phyloP scores from a whole-genome alignment of 2,113 vertebrate genomes.

The Hippopotamus amphibius region DNA sequence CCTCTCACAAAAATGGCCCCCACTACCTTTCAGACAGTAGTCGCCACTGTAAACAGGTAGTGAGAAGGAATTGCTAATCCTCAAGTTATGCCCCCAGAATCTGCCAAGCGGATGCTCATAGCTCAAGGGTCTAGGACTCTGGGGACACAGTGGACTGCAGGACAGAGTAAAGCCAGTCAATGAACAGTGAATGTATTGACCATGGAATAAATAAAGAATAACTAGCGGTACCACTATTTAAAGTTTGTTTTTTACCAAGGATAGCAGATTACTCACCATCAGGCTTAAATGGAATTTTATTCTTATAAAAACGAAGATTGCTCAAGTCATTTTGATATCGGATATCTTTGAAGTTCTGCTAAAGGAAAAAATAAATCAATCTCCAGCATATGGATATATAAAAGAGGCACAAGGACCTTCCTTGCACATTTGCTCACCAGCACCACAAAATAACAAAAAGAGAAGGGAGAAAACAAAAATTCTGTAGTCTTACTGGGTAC shows the following conservation, averaged over 20 bases:
- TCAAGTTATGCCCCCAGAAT: not conserved
- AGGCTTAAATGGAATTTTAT: conserved; percentile 97
- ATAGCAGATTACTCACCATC: conserved; percentile 91
- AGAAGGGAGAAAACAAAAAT: conserved; percentile 40
- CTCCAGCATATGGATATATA: conserved; percentile 14
- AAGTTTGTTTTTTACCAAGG: conserved; percentile 52
- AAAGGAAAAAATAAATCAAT: conserved; percentile 81
- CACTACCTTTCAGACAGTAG: not conserved
- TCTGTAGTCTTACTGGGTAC: conserved; percentile 93
- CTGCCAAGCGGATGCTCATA: not conserved
- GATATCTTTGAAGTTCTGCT: conserved; percentile 95
- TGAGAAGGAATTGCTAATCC: not conserved
- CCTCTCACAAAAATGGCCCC: not conserved
- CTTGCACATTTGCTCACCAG: conserved; percentile 4
- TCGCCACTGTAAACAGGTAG: not conserved
- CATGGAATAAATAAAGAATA: not conserved
- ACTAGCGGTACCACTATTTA: not conserved
- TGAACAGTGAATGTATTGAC: not conserved
- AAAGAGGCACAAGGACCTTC: not conserved
- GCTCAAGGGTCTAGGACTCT: not conserved
- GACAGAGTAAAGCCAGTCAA: not conserved
- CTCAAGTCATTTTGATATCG: conserved; percentile 94
- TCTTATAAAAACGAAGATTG: conserved; percentile 98
- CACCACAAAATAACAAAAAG: conserved; percentile 22
- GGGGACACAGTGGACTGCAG: not conserved